These are phyloP conservation scores for Monopis laevigella DNA, from an alignment of 2,888 invertebrate genomes.

Conservation along the genomic window DNA sequence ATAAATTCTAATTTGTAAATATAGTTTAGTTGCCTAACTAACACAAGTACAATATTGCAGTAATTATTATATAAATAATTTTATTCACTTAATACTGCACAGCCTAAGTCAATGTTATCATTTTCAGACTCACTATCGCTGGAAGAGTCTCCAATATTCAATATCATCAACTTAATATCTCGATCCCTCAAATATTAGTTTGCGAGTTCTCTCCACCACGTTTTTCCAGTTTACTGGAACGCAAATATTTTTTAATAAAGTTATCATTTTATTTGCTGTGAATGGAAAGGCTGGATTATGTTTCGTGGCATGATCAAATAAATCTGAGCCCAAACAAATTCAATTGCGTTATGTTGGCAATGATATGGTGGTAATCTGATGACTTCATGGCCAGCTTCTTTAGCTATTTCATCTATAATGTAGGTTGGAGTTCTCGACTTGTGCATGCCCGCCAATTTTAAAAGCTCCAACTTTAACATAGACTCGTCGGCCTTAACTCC, in stretches of 20 bases:
- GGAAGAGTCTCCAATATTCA: too few species aligned
- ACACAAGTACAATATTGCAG: too few species aligned
- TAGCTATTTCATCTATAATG: conserved; percentile 18
- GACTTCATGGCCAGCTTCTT: conserved; percentile 16
- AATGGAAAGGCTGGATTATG: conserved; percentile 13
- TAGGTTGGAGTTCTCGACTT: conserved; percentile 16
- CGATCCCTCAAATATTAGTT: too few species aligned
- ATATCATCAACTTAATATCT: too few species aligned
- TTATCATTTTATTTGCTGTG: conserved; percentile 16
- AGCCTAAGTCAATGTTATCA: too few species aligned
- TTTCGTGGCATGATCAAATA: conserved; percentile 16
- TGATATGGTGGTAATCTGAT: conserved; percentile 19
- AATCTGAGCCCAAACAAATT: conserved; percentile 18
- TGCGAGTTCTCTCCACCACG: conserved; percentile 9
- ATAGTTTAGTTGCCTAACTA: too few species aligned
- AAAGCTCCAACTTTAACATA: conserved; percentile 18
- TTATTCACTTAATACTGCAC: too few species aligned
- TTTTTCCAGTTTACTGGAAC: conserved; percentile 4
- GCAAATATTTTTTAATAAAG: conserved; percentile 13
- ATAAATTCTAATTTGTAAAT: too few species aligned
- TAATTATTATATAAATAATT: too few species aligned
- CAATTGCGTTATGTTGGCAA: conserved; percentile 20
- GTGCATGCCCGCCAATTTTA: conserved; percentile 15
- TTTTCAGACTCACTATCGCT: too few species aligned
- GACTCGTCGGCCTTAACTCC: conserved; percentile 16